Base-by-base conservation (phyloP, 2,888 invertebrate species). In the Athalia circularis region DNA sequence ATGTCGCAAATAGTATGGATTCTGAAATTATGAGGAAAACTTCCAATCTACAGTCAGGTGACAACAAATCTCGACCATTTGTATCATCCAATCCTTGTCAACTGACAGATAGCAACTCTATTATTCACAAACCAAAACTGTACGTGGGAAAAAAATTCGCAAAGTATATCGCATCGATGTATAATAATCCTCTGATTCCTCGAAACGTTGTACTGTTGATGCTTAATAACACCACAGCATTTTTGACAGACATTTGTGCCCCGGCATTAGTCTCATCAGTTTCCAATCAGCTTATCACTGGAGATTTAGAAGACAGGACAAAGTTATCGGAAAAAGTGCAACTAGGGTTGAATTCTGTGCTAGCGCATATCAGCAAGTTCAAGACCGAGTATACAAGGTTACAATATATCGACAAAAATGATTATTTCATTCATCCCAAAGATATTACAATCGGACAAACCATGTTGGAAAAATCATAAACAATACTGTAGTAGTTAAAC, bases 141-240 rank as follows among this genome's bases (percentile, higher is more conserved):
- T 6, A 61, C 61, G 6, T 61, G 13, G 74, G 15, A 47, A 74
- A 3, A 54, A 13, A 74, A 47, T 74, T 57, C 13, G 76, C 59
- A 45, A 50, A 64, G 5, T 59, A 45, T 62, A 65, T 76, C 7
- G 15, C 61, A 62, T 11, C 48, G 15, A 8, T 76, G 61, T 78
- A 78, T 65, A 59, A 13, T 47, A 78, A 72, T 74, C 70, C 77
- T 29, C 15, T 59, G 5, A 45, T 79, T n/a, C 77, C 77, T 45
- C 64, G 77, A 5, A 79, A 77, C 74, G 15, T 65, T 4, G 77
- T 78, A n/a, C 68, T 50, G 29, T 54, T 48, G 43, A 15, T 54
- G 59, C n/a, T 80, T 50, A 8, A 72, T 52, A 59, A 43, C 4
- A 59, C 65, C 6, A 68, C 57, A 65, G 15, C 45, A 62, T 76